Evolutionary conservation across 2,888 invertebrate species (phyloP).

Genomic region (Ypsolopha scabrella): DNA sequence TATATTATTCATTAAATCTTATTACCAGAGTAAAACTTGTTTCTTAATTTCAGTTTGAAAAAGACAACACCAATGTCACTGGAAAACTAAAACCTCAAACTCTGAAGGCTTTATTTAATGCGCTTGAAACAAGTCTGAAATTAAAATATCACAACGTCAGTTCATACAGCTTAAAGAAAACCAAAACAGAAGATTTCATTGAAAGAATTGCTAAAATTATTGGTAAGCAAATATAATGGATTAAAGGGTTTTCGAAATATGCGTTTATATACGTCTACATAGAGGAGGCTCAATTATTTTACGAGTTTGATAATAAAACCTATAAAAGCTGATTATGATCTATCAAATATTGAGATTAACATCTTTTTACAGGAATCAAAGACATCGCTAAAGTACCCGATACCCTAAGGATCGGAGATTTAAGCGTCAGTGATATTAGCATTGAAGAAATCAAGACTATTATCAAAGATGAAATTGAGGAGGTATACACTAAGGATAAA

Average conservation of each 20-base stretch:
- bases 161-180: conserved; percentile 18
- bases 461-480: conserved; percentile 16
- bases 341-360: too few relatives aligned
- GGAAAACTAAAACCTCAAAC: conserved; percentile 16
- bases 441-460: conserved; percentile 22
- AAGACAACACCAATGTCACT: conserved; percentile 7
- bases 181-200: conserved; percentile 12
- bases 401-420: conserved; percentile 10
- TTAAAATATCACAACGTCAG: conserved; percentile 25
- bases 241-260: too few relatives aligned
- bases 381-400: conserved; percentile 17
- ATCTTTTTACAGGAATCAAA: conserved; percentile 15
- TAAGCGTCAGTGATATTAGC: conserved; percentile 19
- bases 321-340: too few relatives aligned
- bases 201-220: conserved; percentile 15
- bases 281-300: too few relatives aligned
- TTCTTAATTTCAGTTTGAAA: conserved; percentile 14
- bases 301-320: too few relatives aligned
- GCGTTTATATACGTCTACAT: too few relatives aligned
- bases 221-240: conserved; percentile 11
- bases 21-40: neutral
- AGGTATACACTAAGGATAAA: conserved; percentile 18
- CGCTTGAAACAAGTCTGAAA: conserved; percentile 30
- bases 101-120: conserved; percentile 22
- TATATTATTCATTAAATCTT: neutral